Conservation (phyloP, 1,140 invertebrate species). For the Limonius californicus region DNA sequence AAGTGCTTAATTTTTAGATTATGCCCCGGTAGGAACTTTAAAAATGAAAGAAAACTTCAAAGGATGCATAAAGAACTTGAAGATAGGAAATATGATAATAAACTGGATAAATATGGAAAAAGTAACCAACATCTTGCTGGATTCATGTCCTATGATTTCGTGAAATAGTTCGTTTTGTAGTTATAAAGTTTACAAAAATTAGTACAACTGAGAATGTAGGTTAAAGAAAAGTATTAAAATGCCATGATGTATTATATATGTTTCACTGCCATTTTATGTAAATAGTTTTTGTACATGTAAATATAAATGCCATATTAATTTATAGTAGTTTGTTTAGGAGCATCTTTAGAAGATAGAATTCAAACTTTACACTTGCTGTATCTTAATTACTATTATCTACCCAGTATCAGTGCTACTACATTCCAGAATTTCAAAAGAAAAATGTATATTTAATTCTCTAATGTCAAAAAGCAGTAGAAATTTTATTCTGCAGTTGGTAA, state of each 20-base stretch:
- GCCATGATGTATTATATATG: not conserved
- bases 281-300: not conserved
- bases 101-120: slow-evolving; percentile 84
- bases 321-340: not conserved
- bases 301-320: slow-evolving; percentile 14
- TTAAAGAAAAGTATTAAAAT: not conserved
- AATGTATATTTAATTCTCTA: too few relatives aligned
- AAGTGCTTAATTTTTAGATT: slow-evolving; percentile 56
- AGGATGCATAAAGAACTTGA: slow-evolving; percentile 85
- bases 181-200: not conserved
- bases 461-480: too few relatives aligned
- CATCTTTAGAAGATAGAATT: too few relatives aligned
- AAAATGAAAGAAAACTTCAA: slow-evolving; percentile 77
- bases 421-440: too few relatives aligned
- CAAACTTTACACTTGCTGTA: not conserved
- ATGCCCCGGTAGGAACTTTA: slow-evolving; percentile 62
- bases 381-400: too few relatives aligned
- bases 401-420: too few relatives aligned
- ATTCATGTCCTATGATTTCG: slow-evolving; percentile 68
- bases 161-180: not conserved
- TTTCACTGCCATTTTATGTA: slow-evolving; percentile 6
- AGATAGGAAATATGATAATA: slow-evolving; percentile 59
- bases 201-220: not conserved
- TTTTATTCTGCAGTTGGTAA: too few relatives aligned
- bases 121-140: slow-evolving; percentile 76